phyloP scores from a whole-genome alignment of 2,797 vertebrate species.

The Mergus octosetaceus region DNA sequence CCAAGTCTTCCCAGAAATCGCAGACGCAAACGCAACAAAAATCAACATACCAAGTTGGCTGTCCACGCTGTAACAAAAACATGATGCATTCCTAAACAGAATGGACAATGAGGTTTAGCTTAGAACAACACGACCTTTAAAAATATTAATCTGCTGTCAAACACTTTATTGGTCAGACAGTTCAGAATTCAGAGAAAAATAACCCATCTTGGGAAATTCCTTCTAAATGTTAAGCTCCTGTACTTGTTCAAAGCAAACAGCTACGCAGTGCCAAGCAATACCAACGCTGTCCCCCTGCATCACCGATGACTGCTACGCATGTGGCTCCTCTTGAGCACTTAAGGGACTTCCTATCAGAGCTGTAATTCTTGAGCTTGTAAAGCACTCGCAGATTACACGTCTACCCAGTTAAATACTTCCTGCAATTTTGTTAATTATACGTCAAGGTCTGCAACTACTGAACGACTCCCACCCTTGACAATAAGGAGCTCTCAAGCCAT shows the following conservation, averaged over 20 bases:
- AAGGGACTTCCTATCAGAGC: not conserved
- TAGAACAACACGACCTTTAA: not conserved
- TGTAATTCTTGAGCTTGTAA: slow-evolving; percentile 17
- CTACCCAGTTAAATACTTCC: slow-evolving; percentile 30
- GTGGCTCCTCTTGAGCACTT: not conserved
- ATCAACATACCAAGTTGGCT: no score
- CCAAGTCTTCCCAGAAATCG: not conserved
- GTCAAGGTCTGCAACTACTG: not conserved
- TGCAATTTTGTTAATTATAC: slow-evolving; percentile 47
- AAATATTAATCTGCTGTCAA: not conserved
- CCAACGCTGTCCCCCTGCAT: not conserved
- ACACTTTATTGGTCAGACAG: not conserved
- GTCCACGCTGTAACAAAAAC: not conserved
- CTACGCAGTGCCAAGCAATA: not conserved
- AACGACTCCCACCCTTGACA: not conserved
- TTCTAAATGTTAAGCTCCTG: not conserved
- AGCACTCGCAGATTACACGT: not conserved
- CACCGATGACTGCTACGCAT: not conserved
- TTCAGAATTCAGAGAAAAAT: not conserved
- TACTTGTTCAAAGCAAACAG: not conserved
- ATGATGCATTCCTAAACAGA: not conserved
- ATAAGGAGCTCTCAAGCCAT: not conserved
- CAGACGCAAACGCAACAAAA: not conserved
- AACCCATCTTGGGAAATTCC: not conserved
- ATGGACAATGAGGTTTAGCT: not conserved